Evolutionary conservation across 2,797 vertebrate species (phyloP), one percentile per base, ranked within the genome.

Genomic region (Cyprinodon diabolis): DNA sequence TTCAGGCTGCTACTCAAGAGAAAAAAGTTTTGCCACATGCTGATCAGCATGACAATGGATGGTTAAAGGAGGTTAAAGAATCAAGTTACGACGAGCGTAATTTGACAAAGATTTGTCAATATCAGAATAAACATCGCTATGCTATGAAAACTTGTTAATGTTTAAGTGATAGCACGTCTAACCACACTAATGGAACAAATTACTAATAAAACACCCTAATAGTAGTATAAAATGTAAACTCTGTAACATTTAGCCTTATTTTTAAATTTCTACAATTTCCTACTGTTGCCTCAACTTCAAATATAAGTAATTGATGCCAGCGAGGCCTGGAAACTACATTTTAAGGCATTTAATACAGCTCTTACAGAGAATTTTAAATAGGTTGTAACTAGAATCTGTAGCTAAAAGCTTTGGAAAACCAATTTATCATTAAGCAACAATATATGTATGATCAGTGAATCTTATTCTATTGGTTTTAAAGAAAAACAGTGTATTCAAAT

Each of bases 401-500:
- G 12, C 4, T 58, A 13, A 58, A 35, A 15, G 6, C 23, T 60
- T 51, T 17, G 17, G 6, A 60, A 60, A 60, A 60, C 4, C 3
- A 19, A 37, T 40, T 40, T 21, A 62, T 40, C 17, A 40, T 17
- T 17, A 43, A 21, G 40, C 17, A 21, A 15, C 37, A 40, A 12
- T 19, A 62, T 1, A 43, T 54, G 6, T 8, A 5, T 54, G 51
- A 54, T 62, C 17, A 62, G 17, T 17, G n/a, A 48, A 45, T 23
- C 48, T 68, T 63, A 72, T 71, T 35, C 37, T 10, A 37, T 35
- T 47, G 1, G 48, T 35, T 48, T 25, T 19, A 48, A 25, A 52
- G 72, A 62, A 73, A 75, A 75, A 4, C 35, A 58, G 68, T 76
- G 48, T 62, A 67, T 54, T 75, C 17, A 71, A 80, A 78, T 17